A percentile compares a stretch with the other conserved stretches of the same genome.
phyloP scores from a whole-genome alignment of 2,888 invertebrate species.

The Macrosiphum euphorbiae region DNA sequence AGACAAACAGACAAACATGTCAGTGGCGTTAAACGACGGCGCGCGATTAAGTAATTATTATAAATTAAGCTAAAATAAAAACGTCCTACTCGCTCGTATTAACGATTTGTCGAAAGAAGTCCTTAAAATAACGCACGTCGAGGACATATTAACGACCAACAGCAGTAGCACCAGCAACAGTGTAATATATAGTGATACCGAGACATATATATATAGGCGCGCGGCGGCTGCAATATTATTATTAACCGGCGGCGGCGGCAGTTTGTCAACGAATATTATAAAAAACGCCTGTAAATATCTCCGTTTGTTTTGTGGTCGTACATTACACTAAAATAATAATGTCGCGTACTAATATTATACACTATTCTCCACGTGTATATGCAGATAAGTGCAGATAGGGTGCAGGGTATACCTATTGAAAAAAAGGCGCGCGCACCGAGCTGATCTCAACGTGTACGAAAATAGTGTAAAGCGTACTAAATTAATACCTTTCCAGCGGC shows the following conservation, averaged over 20 bases:
- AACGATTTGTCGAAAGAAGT: slow-evolving; percentile 64
- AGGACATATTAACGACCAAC: slow-evolving; percentile 61
- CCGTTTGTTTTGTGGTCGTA: background rate
- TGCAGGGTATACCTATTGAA: background rate
- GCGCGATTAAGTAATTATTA: slow-evolving; percentile 59
- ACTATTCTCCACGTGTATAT: background rate
- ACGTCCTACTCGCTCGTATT: slow-evolving; percentile 46
- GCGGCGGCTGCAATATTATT: slow-evolving; percentile 44
- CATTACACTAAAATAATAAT: background rate
- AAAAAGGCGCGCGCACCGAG: background rate
- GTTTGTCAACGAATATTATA: slow-evolving; percentile 52
- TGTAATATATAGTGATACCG: background rate
- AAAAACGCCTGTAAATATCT: background rate
- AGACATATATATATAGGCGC: background rate
- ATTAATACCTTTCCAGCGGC: slow-evolving; percentile 38
- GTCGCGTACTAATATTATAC: background rate
- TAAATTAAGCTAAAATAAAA: slow-evolving; percentile 61
- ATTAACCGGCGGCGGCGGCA: slow-evolving; percentile 26
- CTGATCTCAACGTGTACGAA: slow-evolving; percentile 27
- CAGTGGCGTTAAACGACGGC: slow-evolving; percentile 57
- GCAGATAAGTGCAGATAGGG: background rate
- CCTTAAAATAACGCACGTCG: slow-evolving; percentile 63
- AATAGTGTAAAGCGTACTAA: slow-evolving; percentile 20
- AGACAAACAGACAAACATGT: slow-evolving; percentile 4
- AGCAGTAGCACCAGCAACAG: background rate